These are phyloP conservation scores for Chrysocyon brachyurus DNA, from an alignment of 2,797 vertebrate genomes.

Conservation along the genomic window DNA sequence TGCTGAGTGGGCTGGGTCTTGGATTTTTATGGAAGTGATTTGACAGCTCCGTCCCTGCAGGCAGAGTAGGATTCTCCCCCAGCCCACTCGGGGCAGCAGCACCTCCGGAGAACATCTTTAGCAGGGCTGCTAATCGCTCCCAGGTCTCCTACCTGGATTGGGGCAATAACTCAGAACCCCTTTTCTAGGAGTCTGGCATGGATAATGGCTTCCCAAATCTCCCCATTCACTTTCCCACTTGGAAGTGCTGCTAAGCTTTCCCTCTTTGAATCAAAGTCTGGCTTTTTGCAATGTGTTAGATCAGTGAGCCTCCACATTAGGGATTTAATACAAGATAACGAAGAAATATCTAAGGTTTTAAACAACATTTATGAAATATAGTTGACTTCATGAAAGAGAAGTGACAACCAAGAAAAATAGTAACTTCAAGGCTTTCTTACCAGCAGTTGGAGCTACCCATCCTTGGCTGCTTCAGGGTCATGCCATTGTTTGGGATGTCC, in stretches of 20 bases:
- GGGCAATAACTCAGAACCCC: not conserved
- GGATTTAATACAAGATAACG: not conserved
- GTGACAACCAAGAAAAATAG: not conserved
- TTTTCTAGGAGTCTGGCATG: not conserved
- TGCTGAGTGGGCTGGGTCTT: not conserved
- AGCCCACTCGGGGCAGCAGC: not conserved
- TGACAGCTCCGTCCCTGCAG: not conserved
- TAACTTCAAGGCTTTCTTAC: not conserved
- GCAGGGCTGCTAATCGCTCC: not conserved
- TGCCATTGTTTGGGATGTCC: not conserved
- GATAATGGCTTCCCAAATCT: not conserved
- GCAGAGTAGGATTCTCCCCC: not conserved
- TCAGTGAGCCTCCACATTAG: not conserved
- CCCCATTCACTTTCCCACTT: not conserved
- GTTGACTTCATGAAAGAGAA: slow-evolving; percentile 41
- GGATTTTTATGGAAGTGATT: slow-evolving; percentile 6
- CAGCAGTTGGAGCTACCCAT: not conserved
- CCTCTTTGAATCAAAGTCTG: slow-evolving; percentile 54
- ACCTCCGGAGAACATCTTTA: not conserved
- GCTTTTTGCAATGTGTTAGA: not conserved
- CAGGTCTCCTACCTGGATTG: not conserved
- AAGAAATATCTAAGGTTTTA: not conserved
- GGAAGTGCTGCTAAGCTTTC: not conserved
- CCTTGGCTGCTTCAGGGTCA: not conserved
- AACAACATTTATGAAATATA: not conserved